Evolutionary conservation across 1,140 invertebrate species (phyloP).

Genomic region (Listronotus bonariensis): DNA sequence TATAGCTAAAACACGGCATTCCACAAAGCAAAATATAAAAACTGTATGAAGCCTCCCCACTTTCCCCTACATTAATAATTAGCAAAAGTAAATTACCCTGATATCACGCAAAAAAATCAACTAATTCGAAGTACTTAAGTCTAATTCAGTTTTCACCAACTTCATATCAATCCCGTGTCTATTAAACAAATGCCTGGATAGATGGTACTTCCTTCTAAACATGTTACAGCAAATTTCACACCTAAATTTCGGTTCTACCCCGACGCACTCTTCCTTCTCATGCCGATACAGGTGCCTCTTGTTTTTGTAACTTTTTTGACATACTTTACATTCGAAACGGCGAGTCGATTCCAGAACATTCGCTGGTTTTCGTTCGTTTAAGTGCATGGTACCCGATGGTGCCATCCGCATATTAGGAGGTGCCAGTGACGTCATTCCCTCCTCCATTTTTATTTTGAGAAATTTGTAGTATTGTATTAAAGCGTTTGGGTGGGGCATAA

Average conservation of each 20-base stretch:
- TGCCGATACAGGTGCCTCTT: slow-evolving; percentile 59
- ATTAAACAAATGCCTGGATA: slow-evolving; percentile 62
- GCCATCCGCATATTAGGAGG: slow-evolving; percentile 2
- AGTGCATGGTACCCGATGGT: neutral
- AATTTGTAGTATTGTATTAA: slow-evolving; percentile 29
- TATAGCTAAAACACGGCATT: too few species aligned
- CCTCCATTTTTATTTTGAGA: slow-evolving; percentile 29
- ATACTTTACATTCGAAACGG: slow-evolving; percentile 53
- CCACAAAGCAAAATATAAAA: too few species aligned
- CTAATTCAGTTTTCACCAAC: slow-evolving; percentile 11
- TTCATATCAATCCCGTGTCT: slow-evolving; percentile 53
- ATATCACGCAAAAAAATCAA: neutral
- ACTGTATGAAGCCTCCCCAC: too few species aligned
- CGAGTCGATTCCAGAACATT: slow-evolving; percentile 20
- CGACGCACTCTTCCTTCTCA: slow-evolving; percentile 65
- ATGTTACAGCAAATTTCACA: slow-evolving; percentile 65
- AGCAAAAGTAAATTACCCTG: too few species aligned
- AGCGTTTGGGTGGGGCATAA: slow-evolving; percentile 1
- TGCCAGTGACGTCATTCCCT: slow-evolving; percentile 2
- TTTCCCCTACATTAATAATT: too few species aligned
- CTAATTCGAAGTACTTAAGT: neutral
- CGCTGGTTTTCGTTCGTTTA: slow-evolving; percentile 27
- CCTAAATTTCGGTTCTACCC: slow-evolving; percentile 68
- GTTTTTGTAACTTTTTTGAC: slow-evolving; percentile 60
- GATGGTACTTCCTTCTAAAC: slow-evolving; percentile 66